These are phyloP conservation scores for Enteromius radiatus DNA, from an alignment of 2,797 vertebrate genomes.

Conservation along the genomic window DNA sequence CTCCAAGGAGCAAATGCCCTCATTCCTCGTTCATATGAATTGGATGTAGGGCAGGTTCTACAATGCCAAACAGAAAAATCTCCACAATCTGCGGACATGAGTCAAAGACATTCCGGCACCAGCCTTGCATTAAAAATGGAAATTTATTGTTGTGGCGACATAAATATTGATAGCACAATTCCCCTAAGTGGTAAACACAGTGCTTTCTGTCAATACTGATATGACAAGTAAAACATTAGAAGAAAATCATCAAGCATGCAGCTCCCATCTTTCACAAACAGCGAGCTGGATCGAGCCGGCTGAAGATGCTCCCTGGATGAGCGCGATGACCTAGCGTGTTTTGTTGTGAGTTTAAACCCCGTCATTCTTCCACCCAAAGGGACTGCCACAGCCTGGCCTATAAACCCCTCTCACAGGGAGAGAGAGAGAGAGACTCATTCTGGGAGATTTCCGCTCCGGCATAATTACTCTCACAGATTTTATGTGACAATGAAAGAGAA, in stretches of 20 bases:
- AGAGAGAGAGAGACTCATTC: not conserved
- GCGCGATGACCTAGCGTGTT: not conserved
- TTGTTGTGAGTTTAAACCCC: slow-evolving; percentile 21
- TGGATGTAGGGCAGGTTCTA: slow-evolving; percentile 24
- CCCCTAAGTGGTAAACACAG: slow-evolving; percentile 32
- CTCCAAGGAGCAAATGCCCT: slow-evolving; percentile 19
- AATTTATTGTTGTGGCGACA: slow-evolving; percentile 11
- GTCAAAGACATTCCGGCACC: slow-evolving; percentile 7
- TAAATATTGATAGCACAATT: slow-evolving; percentile 17
- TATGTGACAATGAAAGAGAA: not conserved
- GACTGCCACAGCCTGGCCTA: not conserved
- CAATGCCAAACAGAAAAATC: not conserved
- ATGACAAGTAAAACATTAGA: slow-evolving; percentile 20
- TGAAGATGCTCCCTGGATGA: not conserved
- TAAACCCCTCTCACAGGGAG: not conserved
- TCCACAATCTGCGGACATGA: not conserved
- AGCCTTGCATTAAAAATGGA: slow-evolving; percentile 22
- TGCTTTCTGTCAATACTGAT: slow-evolving; percentile 28
- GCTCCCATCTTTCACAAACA: slow-evolving; percentile 12
- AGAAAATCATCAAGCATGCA: slow-evolving; percentile 8
- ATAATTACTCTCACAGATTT: slow-evolving; percentile 3
- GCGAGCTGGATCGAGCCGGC: not conserved
- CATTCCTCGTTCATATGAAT: not conserved
- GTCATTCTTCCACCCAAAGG: not conserved
- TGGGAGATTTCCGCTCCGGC: slow-evolving; percentile 1